Percentiles rank a stretch among this genome's conserved stretches.
Conservation (phyloP, 37 sponge, comb jelly and placozoan species). For the Spongia lamella region DNA sequence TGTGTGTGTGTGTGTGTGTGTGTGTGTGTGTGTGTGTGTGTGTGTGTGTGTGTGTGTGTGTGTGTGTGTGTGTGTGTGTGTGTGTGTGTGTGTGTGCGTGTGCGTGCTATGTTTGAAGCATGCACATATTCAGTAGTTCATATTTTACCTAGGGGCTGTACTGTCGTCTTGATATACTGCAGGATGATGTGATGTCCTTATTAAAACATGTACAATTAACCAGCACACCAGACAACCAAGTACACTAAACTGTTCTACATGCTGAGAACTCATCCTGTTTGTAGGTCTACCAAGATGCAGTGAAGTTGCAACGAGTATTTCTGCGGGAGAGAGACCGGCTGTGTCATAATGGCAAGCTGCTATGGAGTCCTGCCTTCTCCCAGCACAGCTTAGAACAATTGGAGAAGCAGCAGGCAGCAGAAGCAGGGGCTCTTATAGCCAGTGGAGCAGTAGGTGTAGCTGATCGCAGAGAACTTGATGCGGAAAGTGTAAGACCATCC, state of each 20-base stretch:
- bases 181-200: constrained; percentile 53
- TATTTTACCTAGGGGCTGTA: constrained; percentile 30
- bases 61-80: not conserved
- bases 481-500: too few species aligned
- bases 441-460: too few species aligned
- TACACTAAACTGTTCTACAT: not conserved
- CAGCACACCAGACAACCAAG: not conserved
- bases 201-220: constrained; percentile 22
- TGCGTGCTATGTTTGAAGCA: not conserved
- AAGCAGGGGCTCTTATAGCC: too few species aligned
- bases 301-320: constrained; percentile 37
- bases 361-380: constrained; percentile 65
- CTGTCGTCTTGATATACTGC: constrained; percentile 58
- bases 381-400: constrained; percentile 21
- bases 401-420: too few species aligned
- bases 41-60: constrained; percentile 1
- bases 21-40: constrained; percentile 3
- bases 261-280: constrained; percentile 1
- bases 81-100: not conserved
- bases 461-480: too few species aligned
- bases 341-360: constrained; percentile 33
- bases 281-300: constrained; percentile 21
- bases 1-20: constrained; percentile 6
- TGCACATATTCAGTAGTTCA: not conserved
- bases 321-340: constrained; percentile 53